A percentile compares a stretch with the other conserved stretches of the same genome.
Conservation (phyloP, 2,113 vertebrate species). For the Siniperca knerii region DNA sequence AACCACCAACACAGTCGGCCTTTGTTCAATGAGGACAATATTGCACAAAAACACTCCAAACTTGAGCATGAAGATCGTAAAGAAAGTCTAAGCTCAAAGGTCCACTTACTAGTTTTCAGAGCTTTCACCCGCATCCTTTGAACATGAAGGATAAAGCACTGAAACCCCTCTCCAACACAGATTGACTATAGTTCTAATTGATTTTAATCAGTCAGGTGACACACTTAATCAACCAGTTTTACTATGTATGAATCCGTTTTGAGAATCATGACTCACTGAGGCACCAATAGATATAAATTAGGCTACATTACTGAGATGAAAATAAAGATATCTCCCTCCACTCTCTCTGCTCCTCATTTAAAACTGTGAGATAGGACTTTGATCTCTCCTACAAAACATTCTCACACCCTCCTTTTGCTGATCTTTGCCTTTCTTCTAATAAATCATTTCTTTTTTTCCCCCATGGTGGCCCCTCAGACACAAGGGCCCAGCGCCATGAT, state of each 20-base stretch:
- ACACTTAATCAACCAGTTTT: not conserved
- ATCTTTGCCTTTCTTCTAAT: constrained; percentile 39
- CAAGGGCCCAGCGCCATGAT: constrained; percentile 53
- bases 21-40: not conserved
- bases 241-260: constrained; percentile 2
- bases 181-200: not conserved
- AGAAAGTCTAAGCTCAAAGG: constrained; percentile 5
- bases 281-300: constrained; percentile 7
- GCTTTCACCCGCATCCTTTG: not conserved
- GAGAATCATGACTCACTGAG: constrained; percentile 14
- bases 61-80: not conserved
- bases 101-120: not conserved
- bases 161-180: not conserved
- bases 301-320: not conserved
- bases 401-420: constrained; percentile 21
- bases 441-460: constrained; percentile 27
- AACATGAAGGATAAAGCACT: not conserved
- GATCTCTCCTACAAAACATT: constrained; percentile 27
- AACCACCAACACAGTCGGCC: constrained; percentile 23
- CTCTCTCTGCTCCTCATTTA: constrained; percentile 19
- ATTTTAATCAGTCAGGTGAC: not conserved
- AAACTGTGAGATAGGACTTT: constrained; percentile 30
- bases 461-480: constrained; percentile 32
- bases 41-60: constrained; percentile 8
- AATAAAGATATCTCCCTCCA: constrained; percentile 1